These are phyloP conservation scores for Aphrocallistes beatrix DNA, from an alignment of 37 sponge, comb jelly and placozoan species.

Conservation along the genomic window DNA sequence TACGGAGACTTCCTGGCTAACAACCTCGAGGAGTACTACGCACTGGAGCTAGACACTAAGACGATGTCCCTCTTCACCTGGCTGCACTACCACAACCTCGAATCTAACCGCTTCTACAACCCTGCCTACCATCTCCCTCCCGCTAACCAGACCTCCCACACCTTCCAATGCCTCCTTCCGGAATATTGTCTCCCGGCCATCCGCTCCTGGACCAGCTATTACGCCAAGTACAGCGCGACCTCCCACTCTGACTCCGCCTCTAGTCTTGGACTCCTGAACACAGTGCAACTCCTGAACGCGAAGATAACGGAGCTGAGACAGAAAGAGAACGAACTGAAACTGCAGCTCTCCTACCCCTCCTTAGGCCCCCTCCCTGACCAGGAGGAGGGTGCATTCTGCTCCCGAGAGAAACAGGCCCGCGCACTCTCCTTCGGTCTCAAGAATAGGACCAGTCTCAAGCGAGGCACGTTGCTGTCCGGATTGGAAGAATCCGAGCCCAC, in stretches of 20 bases:
- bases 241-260: not conserved
- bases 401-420: not conserved
- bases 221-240: not conserved
- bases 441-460: not conserved
- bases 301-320: not conserved
- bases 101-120: constrained; percentile 53
- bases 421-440: not conserved
- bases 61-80: constrained; percentile 74
- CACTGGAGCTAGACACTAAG: constrained; percentile 23
- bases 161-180: not conserved
- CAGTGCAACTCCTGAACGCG: not conserved
- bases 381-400: not conserved
- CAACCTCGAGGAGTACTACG: constrained; percentile 25
- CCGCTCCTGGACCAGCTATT: not conserved
- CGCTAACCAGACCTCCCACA: not conserved
- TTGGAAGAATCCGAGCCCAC: not conserved
- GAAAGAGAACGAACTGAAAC: not conserved
- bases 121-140: constrained; percentile 31
- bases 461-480: not conserved
- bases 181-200: not conserved
- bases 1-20: constrained; percentile 70
- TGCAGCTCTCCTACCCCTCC: not conserved
- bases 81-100: constrained; percentile 47
- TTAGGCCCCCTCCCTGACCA: not conserved
- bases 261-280: not conserved